A percentile compares a stretch with the other conserved stretches of the same genome.
Evolutionary conservation across 2,113 vertebrate species (phyloP).

Genomic region (Laterallus jamaicensis): DNA sequence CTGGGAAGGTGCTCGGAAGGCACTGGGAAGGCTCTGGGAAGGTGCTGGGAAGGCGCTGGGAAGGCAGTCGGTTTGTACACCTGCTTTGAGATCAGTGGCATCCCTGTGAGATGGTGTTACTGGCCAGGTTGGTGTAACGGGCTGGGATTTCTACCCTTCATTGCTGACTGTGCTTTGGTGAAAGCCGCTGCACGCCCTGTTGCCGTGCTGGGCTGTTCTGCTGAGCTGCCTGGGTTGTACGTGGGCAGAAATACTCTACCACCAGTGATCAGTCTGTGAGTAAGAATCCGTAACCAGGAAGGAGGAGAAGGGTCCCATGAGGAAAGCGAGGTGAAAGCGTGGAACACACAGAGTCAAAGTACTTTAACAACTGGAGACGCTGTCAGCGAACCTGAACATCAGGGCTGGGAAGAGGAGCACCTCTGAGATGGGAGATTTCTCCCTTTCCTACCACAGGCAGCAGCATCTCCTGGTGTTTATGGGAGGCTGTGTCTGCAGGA

Average conservation of each 20-base stretch:
- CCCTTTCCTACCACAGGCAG: background rate
- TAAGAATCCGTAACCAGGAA: background rate
- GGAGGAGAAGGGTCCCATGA: background rate
- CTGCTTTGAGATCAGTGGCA: background rate
- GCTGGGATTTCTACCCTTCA: background rate
- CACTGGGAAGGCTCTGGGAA: background rate
- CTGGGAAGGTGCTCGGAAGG: too few relatives aligned
- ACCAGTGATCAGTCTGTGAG: background rate
- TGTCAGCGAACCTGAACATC: background rate
- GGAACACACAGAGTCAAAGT: background rate
- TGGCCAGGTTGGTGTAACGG: background rate
- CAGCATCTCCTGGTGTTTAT: slow-evolving; percentile 20
- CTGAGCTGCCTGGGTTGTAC: too few relatives aligned
- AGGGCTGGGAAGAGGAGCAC: background rate
- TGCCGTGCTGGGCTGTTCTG: background rate
- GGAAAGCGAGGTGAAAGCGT: background rate
- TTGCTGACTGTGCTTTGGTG: background rate
- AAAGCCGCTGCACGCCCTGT: background rate
- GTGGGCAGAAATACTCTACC: background rate
- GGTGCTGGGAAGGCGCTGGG: background rate
- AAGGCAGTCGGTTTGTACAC: background rate
- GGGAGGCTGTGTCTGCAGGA: slow-evolving; percentile 27
- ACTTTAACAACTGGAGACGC: background rate
- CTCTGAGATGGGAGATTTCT: too few relatives aligned
- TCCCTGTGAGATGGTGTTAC: background rate